These are phyloP conservation scores for Psephotus haematonotus DNA, from an alignment of 2,113 vertebrate genomes.

Conservation along the genomic window DNA sequence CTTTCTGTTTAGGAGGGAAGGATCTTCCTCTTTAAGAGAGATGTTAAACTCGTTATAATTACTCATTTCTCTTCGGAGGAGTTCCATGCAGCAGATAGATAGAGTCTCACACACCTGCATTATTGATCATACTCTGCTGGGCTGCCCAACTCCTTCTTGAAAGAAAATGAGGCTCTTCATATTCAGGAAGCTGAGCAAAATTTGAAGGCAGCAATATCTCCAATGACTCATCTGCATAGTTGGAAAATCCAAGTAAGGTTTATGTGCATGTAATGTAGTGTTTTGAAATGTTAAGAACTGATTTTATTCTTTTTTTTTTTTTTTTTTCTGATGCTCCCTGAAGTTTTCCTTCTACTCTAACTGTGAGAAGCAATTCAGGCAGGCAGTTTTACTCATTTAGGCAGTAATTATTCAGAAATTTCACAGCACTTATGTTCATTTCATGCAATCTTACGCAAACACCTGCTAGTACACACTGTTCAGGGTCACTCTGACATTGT, in stretches of 20 bases:
- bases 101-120: background rate
- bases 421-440: slow-evolving; percentile 58
- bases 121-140: background rate
- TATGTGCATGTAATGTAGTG: background rate
- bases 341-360: slow-evolving; percentile 11
- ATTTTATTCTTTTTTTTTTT: background rate
- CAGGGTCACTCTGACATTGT: slow-evolving; percentile 48
- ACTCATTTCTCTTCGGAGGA: background rate
- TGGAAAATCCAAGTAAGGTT: background rate
- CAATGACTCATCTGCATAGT: background rate
- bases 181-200: background rate
- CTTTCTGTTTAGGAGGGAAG: background rate
- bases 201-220: background rate
- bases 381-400: slow-evolving; percentile 43
- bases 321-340: background rate
- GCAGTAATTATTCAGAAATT: slow-evolving; percentile 53
- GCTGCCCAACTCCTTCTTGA: background rate
- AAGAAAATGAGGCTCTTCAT: background rate
- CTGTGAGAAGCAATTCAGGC: slow-evolving; percentile 25
- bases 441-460: slow-evolving; percentile 37
- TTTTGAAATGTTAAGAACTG: background rate
- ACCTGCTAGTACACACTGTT: slow-evolving; percentile 31
- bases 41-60: background rate
- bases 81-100: background rate
- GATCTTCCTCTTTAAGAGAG: background rate